These are phyloP conservation scores for Gadopsis marmoratus DNA, from an alignment of 2,797 vertebrate genomes.

Conservation along the genomic window DNA sequence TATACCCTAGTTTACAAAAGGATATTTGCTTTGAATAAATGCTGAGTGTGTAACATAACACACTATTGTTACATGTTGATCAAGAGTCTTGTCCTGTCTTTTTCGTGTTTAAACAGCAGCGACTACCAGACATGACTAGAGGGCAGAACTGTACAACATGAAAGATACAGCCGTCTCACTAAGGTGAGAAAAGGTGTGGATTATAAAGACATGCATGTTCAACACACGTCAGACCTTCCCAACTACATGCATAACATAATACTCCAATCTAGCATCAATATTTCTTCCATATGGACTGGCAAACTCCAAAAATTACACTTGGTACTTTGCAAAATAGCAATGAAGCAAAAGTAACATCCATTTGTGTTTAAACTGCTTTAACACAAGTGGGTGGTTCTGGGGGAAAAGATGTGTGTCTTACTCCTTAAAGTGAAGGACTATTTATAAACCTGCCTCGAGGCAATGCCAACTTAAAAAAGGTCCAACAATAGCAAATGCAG, in stretches of 20 bases:
- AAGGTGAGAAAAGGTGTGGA: background rate
- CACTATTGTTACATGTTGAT: slow-evolving; percentile 31
- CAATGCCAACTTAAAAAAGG: slow-evolving; percentile 24
- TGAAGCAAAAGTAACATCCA: background rate
- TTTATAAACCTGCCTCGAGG: slow-evolving; percentile 34
- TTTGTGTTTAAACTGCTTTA: slow-evolving; percentile 16
- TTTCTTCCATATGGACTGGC: background rate
- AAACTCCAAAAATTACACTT: background rate
- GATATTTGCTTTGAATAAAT: slow-evolving; percentile 54
- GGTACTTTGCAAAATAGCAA: background rate
- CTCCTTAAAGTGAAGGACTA: slow-evolving; percentile 29
- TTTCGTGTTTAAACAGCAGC: slow-evolving; percentile 20
- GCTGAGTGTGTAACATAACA: slow-evolving; percentile 49
- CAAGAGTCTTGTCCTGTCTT: slow-evolving; percentile 33
- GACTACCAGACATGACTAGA: background rate
- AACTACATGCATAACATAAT: background rate
- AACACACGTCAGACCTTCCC: background rate
- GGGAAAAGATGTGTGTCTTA: background rate
- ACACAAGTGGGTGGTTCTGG: slow-evolving; percentile 23
- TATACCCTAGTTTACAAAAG: slow-evolving; percentile 50
- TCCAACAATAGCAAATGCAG: slow-evolving; percentile 17
- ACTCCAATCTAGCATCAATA: slow-evolving; percentile 3
- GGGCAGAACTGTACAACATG: background rate
- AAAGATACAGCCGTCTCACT: background rate
- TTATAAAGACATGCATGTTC: background rate